Base-by-base conservation (phyloP, 2,888 invertebrate species). In the Sepioteuthis lessoniana region DNA sequence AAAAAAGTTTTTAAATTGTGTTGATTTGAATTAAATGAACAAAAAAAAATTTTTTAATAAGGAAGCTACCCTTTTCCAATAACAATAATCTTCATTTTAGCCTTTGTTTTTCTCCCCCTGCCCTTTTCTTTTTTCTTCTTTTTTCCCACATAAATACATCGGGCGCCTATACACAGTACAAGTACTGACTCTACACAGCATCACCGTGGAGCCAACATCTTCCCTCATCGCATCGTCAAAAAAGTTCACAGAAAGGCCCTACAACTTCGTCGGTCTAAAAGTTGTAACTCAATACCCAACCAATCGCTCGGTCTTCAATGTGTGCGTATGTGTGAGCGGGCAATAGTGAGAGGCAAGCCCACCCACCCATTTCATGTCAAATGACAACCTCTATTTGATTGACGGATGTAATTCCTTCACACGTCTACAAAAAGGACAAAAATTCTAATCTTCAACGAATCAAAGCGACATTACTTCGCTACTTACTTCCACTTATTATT, bases 141-240 rank as follows among this genome's bases (percentile, higher is more conserved):
- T 76, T n/a, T 76, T 76, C n/a, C 76, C 76, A 76, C n/a, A n/a
- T 76, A 76, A 76, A 76, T 76, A 76, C 76, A n/a, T 76, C 76
- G 76, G 76, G 76, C 76, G 76, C 76, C 76, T 35, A 13, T 76
- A 19, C n/a, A n/a, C n/a, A 76, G 76, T 76, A 76, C n/a, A 76
- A 76, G 76, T n/a, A 76, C 76, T 76, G n/a, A 76, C n/a, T 76
- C 76, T 16, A 76, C 76, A n/a, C 76, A n/a, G 76, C 76, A 76
- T 76, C 76, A 76, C n/a, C 16, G 76, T 76, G 76, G n/a, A 76
- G 76, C 76, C 76, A 76, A 76, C n/a, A 76, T n/a, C n/a, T 76
- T n/a, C 76, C 76, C 76, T 76, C 76, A 76, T 76, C 76, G 76
- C 76, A 76, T 76, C 76, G n/a, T 76, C 76, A 76, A 76, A 76